These are phyloP conservation scores for Sakesphorus luctuosus DNA, from an alignment of 2,113 vertebrate species.

Conservation along the genomic window DNA sequence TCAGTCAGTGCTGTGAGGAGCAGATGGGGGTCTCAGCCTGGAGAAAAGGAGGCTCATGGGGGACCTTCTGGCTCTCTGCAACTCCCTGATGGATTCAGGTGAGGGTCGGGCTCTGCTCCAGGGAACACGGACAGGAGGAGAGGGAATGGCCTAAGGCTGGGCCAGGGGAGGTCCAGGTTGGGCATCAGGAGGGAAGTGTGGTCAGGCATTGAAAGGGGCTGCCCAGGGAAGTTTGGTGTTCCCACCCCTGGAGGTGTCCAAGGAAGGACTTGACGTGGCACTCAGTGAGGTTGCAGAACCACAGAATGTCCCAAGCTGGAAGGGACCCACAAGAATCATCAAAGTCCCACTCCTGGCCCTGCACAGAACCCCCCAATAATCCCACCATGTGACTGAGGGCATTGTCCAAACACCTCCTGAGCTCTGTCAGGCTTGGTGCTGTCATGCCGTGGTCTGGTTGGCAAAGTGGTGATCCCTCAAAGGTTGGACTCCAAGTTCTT, in stretches of 20 bases:
- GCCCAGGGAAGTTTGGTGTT: neutral
- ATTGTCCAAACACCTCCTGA: neutral
- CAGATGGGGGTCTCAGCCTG: neutral
- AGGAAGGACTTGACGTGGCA: too few species aligned
- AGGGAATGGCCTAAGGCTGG: neutral
- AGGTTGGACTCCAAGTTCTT: accelerated
- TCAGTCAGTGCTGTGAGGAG: neutral
- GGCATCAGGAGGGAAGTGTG: neutral
- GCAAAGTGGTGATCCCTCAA: neutral
- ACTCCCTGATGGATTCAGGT: neutral
- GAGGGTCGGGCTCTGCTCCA: neutral
- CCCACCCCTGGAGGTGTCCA: neutral
- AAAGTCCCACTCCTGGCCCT: neutral
- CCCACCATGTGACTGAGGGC: too few species aligned
- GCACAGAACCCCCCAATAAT: neutral
- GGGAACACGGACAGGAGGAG: neutral
- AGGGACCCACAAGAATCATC: neutral
- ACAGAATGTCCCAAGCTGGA: neutral
- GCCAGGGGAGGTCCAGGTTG: accelerated
- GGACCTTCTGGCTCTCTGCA: neutral
- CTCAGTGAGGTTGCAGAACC: neutral
- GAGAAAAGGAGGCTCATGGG: neutral
- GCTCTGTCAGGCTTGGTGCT: neutral
- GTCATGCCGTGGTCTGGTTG: neutral
- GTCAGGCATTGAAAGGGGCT: accelerated